Evolutionary conservation across 1,140 invertebrate genomes (phyloP), one percentile per base, ranked within the genome.

Genomic region (Drosophila neocordata): DNA sequence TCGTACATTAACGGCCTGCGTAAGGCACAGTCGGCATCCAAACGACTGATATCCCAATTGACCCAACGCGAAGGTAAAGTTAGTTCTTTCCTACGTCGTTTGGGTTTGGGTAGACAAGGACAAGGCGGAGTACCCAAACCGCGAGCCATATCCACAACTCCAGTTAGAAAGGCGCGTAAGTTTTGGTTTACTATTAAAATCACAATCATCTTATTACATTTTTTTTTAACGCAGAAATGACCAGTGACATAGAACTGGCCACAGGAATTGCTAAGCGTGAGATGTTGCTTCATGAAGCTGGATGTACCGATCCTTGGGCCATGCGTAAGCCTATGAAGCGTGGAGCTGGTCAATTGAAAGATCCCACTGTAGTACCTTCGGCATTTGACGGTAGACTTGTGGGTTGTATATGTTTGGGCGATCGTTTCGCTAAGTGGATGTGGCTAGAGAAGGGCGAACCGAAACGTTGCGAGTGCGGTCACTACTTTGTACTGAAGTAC

Each of bases 391-490:
- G 95, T 60, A 94, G 98, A 74, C 93, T 99, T 55, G 94, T 99
- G 79, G 98, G 98, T 38, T 99, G 98, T 91, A 93, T 99, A 80
- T 99, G 98, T 92, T 96, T 97, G 91, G 98, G 98, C 78, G 94
- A 96, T 12, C 95, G 95, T 51, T 92, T 93, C 59, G 94, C 99
- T 69, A 96, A 95, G 79, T 99, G 96, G 96, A 98, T 99, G 95
- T 97, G 97, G 96, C 90, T 99, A 64, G 95, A 98, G 90, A 94
- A 94, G 91, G 98, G 96, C 7, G 93, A 95, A 65, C 95, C 97
- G 6, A 96, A 96, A 77, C 95, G 98, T 58, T 99, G 98, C 91
- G 96, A 96, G 84, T 99, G 98, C 92, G 98, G 98, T 13, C 94
- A 98, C 91, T 99, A 97, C 96, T 99, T 97, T 93, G 97, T 98